phyloP scores from a whole-genome alignment of 2,888 invertebrate genomes.

The Pocota personata region DNA sequence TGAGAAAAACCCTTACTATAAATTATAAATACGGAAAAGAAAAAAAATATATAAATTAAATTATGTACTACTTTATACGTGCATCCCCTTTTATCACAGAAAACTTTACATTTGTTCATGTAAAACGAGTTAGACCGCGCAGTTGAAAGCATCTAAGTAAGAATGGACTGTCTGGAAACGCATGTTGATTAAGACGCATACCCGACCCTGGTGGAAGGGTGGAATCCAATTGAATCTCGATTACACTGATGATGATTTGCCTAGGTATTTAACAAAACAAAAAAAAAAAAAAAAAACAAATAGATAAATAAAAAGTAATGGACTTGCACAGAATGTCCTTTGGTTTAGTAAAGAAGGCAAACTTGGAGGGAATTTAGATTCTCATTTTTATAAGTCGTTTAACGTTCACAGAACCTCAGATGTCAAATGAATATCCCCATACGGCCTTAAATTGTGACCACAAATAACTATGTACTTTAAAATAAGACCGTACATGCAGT shows the following conservation, averaged over 20 bases:
- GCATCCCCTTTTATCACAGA: constrained; percentile 53
- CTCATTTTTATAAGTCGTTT: not conserved
- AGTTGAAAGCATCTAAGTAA: constrained; percentile 4
- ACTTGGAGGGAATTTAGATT: not conserved
- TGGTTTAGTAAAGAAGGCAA: constrained; percentile 4
- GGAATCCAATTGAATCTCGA: not conserved
- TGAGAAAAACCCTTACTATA: not conserved
- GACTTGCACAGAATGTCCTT: not conserved
- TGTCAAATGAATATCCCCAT: no score
- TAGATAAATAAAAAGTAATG: not conserved
- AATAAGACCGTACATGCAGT: no score
- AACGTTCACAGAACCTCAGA: not conserved
- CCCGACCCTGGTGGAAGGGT: not conserved
- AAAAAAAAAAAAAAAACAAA: constrained; percentile 6
- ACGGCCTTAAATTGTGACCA: no score
- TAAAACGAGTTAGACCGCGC: constrained; percentile 13
- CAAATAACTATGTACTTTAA: no score
- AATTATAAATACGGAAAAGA: constrained; percentile 10
- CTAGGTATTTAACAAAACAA: not conserved
- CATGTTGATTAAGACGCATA: not conserved
- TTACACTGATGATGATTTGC: constrained; percentile 14
- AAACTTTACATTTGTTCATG: constrained; percentile 33
- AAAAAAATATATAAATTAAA: constrained; percentile 32
- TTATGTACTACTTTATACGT: constrained; percentile 19
- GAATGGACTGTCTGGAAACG: not conserved